Evolutionary conservation across 2,113 vertebrate genomes (phyloP).

Genomic region (Willisornis vidua): DNA sequence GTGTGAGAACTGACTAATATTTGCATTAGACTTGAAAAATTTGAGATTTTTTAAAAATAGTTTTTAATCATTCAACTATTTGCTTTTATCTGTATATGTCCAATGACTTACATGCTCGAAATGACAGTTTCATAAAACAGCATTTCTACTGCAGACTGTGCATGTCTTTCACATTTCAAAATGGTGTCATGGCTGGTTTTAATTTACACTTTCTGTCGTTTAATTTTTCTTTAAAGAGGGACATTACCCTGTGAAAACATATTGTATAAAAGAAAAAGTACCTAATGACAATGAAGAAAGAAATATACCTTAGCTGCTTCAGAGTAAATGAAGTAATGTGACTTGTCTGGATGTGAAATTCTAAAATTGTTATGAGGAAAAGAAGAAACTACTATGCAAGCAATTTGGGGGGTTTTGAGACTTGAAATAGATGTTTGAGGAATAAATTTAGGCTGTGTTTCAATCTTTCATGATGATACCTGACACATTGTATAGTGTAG

Average conservation of each 20-base stretch:
- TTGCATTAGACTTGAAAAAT: background rate
- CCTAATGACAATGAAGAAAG: background rate
- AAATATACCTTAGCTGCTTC: background rate
- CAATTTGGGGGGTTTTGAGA: background rate
- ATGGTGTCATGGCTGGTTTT: background rate
- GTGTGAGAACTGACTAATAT: background rate
- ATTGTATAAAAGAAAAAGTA: background rate
- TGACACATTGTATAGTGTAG: background rate
- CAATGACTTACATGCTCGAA: background rate
- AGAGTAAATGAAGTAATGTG: background rate
- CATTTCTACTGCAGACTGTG: background rate
- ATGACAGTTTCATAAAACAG: background rate
- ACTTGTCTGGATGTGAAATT: background rate
- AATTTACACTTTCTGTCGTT: background rate
- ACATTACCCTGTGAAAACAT: background rate
- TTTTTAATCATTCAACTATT: background rate
- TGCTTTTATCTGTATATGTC: background rate
- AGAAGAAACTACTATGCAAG: background rate
- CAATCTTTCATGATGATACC: background rate
- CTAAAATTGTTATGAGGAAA: background rate
- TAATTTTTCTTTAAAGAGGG: background rate
- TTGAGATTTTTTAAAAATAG: background rate
- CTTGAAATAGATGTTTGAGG: background rate
- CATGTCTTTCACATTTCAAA: background rate
- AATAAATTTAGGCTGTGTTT: background rate